Base-by-base conservation (phyloP, 2,797 vertebrate species). In the Centroberyx gerrardi region DNA sequence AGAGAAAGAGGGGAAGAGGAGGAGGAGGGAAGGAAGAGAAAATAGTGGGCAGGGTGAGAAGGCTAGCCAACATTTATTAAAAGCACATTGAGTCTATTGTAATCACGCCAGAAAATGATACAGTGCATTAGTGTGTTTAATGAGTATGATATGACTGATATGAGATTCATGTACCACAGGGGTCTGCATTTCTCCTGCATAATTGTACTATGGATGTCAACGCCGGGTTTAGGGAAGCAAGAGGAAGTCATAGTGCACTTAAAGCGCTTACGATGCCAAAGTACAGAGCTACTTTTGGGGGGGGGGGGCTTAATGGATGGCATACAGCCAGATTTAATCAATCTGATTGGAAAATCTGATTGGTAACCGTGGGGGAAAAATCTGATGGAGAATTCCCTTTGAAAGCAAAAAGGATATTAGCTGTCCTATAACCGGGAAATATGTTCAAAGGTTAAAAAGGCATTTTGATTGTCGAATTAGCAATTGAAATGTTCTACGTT, bases 111-210 rank as follows among this genome's bases (percentile, higher is more conserved):
- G 84, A 76, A 81, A 78, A 83, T 74, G 72, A 78, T 73, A 46
- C 68, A 67, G 78, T 68, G 78, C 79, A 81, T 90, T 80, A 79
- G 76, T 74, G 78, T 46, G 64, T 81, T 78, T 85, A 90, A 84
- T 87, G 81, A 78, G 66, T 62, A 22, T 78, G 77, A 85, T 83
- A 72, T 22, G 67, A 80, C 69, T 83, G 78, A 83, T 82, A 70
- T 72, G 69, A 80, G 83, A 84, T 78, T 68, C 63, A 74, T 82
- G 83, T 80, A 77, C 74, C 65, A 68, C 83, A 59, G 79, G 75
- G 68, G 48, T 62, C 78, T 62, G 68, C 67, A 52, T 28, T 74
- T 74, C 73, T 74, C 56, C 74, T 53, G 74, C 1, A 68, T 86
- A 81, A 89, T 87, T 87, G 69, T 52, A 42, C 40, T 59, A n/a